A percentile compares a stretch with the other conserved stretches of the same genome.
phyloP scores from a whole-genome alignment of 2,797 vertebrate species.

The Spinibarbus caldwelli region DNA sequence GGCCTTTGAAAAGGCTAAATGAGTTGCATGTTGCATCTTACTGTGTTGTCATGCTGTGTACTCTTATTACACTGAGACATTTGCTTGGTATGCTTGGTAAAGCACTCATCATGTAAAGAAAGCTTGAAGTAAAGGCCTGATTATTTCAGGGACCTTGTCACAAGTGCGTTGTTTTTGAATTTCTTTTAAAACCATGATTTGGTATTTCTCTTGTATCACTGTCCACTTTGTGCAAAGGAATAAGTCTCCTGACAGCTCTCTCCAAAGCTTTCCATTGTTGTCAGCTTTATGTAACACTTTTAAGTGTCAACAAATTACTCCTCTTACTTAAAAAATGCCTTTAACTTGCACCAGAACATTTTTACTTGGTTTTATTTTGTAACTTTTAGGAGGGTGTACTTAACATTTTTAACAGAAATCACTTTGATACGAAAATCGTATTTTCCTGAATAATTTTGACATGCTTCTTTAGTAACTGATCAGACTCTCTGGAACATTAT shows the following conservation, averaged over 20 bases:
- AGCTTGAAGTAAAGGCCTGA: not conserved
- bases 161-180: not conserved
- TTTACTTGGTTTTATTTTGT: not conserved
- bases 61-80: not conserved
- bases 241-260: not conserved
- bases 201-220: not conserved
- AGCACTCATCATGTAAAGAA: not conserved
- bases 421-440: not conserved
- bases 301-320: not conserved
- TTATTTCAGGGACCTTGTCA: not conserved
- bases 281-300: not conserved
- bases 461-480: not conserved
- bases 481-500: not conserved
- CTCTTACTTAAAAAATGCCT: not conserved
- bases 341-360: not conserved
- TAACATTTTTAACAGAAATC: not conserved
- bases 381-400: not conserved
- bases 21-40: not conserved
- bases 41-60: not conserved
- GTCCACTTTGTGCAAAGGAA: not conserved
- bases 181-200: not conserved
- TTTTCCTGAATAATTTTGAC: not conserved
- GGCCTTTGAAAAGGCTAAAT: not conserved
- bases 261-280: not conserved
- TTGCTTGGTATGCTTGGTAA: not conserved